Evolutionary conservation across 2,888 invertebrate genomes (phyloP).

Genomic region (Cryptus armator): DNA sequence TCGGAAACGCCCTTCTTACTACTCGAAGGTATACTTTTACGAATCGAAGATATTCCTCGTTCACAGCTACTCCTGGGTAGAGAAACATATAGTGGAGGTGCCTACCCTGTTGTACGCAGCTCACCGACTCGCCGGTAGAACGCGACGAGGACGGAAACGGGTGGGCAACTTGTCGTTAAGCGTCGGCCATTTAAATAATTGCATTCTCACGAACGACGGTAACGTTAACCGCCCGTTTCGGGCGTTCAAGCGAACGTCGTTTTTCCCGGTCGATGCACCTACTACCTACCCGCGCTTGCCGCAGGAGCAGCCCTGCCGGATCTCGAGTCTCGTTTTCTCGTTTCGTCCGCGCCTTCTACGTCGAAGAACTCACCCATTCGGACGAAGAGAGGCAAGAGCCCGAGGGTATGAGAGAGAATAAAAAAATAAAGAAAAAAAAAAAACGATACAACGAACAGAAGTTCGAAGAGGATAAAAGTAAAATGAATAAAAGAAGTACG

Average conservation of each 20-base stretch:
- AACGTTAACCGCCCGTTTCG: conserved; percentile 60
- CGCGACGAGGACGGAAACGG: conserved; percentile 29
- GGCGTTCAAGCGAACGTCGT: conserved; percentile 33
- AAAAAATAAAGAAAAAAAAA: conserved; percentile 28
- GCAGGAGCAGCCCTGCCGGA: conserved; percentile 30
- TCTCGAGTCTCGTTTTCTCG: conserved; percentile 46
- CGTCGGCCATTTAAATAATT: conserved; percentile 67
- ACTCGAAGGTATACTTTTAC: conserved; percentile 12
- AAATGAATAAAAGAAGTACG: conserved; percentile 23
- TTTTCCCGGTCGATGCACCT: conserved; percentile 51
- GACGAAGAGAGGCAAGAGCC: conserved; percentile 3
- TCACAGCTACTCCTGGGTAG: conserved; percentile 10
- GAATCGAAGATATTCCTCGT: conserved; percentile 35
- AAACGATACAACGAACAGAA: background rate
- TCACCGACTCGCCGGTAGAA: conserved; percentile 17
- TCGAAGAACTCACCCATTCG: conserved; percentile 19
- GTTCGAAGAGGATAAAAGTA: conserved; percentile 28
- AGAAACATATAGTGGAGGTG: conserved; percentile 2
- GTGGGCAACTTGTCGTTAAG: conserved; percentile 59
- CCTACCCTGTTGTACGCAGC: conserved; percentile 14
- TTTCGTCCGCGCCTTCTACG: conserved; percentile 26
- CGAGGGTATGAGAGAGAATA: background rate
- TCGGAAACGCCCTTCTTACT: background rate
- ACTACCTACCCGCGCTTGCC: conserved; percentile 10
- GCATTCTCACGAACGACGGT: conserved; percentile 64